Evolutionary conservation across 2,113 vertebrate species (phyloP), one percentile per base, ranked within the genome.

Genomic region (Fulica atra): DNA sequence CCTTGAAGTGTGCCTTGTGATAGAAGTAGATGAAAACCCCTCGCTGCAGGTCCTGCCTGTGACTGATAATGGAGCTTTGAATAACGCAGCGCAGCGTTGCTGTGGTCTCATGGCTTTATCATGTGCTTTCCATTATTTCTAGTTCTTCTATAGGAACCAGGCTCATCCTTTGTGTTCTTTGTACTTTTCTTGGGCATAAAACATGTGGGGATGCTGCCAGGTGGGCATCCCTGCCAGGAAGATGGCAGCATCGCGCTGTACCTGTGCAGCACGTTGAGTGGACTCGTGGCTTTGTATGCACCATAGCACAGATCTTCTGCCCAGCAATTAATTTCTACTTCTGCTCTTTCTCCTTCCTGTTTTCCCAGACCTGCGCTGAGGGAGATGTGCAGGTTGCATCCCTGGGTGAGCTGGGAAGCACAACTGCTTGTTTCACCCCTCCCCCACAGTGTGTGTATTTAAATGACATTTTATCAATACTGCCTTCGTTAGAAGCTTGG

Each of bases 391-490:
- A 53, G 53, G 31, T 15, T 0, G 0, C 25, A 31, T 2, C 16
- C 28, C 56, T 29, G 23, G 44, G 88, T 13, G 64, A 44, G 70
- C 70, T 79, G 51, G 33, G 36, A 65, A 53, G 17, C 8, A 2
- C 7, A 60, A 28, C 25, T n/a, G 1, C 28, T 81, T 79, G 33
- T 74, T 88, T 71, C 8, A 59, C 18, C 38, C 29, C 84, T 38
- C 13, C 44, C 5, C 6, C 44, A 9, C 17, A n/a, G n/a, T 23
- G 0, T 19, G 46, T 42, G 53, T 89, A 85, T 81, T 81, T 81
- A 82, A 87, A 94, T 81, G 33, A 87, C 53, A 2, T 56, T 95
- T 92, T 35, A 56, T 95, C 91, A 71, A 76, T 97, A 71, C 16
- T 84, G 77, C 57, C 35, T 87, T 84, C 8, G 1, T 87, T 92